Evolutionary conservation across 2,888 invertebrate species (phyloP).

Genomic region (Latrodectus hesperus): DNA sequence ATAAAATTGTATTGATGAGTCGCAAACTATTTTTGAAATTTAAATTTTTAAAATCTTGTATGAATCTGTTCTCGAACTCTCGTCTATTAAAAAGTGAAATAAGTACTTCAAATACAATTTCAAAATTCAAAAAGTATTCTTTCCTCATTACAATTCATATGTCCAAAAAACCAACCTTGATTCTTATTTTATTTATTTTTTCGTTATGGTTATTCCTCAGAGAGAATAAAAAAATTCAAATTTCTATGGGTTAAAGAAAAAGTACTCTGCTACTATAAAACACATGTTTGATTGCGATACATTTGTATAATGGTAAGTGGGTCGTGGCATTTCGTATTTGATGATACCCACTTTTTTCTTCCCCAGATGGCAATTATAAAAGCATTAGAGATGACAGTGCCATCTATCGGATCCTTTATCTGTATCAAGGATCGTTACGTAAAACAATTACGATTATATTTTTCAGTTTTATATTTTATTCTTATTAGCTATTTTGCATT

Average conservation of each 20-base stretch:
- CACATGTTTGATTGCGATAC: slow-evolving; percentile 48
- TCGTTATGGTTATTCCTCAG: neutral
- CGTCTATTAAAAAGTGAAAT: no score
- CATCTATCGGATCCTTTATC: neutral
- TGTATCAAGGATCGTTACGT: slow-evolving; percentile 10
- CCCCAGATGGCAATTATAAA: slow-evolving; percentile 51
- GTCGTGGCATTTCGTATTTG: slow-evolving; percentile 11
- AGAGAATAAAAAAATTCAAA: neutral
- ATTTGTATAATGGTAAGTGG: slow-evolving; percentile 48
- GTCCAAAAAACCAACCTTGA: no score
- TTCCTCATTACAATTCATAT: no score
- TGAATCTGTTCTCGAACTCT: no score
- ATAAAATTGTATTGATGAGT: no score
- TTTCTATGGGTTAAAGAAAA: neutral
- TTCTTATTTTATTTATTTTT: no score
- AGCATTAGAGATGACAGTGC: slow-evolving; percentile 45
- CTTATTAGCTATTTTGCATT: no score
- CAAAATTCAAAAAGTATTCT: no score
- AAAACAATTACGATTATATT: slow-evolving; percentile 41
- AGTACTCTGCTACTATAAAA: slow-evolving; percentile 17
- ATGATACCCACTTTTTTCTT: slow-evolving; percentile 25
- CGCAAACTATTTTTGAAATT: no score
- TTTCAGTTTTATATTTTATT: neutral
- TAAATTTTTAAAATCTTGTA: no score
- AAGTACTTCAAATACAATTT: no score